Base-by-base conservation (phyloP, 2,113 vertebrate genomes). In the Oplegnathus fasciatus region DNA sequence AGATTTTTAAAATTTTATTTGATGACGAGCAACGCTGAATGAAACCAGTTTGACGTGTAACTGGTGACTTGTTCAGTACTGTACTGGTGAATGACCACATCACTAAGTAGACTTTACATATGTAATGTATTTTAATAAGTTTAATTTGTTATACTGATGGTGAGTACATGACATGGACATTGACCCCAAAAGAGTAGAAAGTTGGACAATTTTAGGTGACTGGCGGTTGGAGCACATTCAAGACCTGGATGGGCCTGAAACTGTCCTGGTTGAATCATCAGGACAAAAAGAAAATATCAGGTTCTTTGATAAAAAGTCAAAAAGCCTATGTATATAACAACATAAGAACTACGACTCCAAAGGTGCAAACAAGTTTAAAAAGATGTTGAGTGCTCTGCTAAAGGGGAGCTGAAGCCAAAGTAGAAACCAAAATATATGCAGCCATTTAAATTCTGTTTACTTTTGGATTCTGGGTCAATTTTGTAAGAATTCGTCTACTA, bases 1-100 rank as follows among this genome's bases (percentile, higher is more conserved):
- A 20, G 32, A 60, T 60, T 40, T 54, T 48, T 37, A 10, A 2
- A 9, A 58, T 67, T 75, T 6, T 26, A 54, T 76, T 44, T 55
- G 22, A 69, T 0, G 1, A 32, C 32, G 3, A 83, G 48, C 4
- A 20, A 34, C 73, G 54, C 10, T 65, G 22, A 37, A 54, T 70
- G 37, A 57, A 73, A 79, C n/a, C 40, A 60, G n/a, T 57, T 37
- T 54, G 64, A 48, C 50, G 4, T 6, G 58, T 75, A 48, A 40
- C 30, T 34, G 50, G 34, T 42, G 9, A 30, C 60, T 68, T 44
- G 26, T 18, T 61, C 48, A 18, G 20, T 55, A 26, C 13, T 64
- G 9, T 76, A 48, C 3, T 26, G 26, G 22, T 60, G 28, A 48
- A 58, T 78, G 37, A 68, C 37, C 28, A n/a, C 1, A 0, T 37